phyloP scores from a whole-genome alignment of 2,797 vertebrate species.

The Acanthornis magna region DNA sequence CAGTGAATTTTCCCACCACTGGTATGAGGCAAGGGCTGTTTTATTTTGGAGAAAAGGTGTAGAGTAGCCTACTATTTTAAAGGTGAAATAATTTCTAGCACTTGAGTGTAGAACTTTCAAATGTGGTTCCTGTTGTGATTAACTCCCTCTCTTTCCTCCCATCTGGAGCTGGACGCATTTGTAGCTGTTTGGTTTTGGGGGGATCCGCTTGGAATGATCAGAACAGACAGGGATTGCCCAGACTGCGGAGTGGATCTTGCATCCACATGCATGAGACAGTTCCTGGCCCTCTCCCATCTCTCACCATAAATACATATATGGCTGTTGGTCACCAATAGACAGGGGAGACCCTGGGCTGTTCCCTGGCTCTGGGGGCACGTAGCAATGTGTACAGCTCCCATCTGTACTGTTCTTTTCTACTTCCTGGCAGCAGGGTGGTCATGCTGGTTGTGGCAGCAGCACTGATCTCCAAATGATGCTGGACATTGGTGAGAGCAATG shows the following conservation, averaged over 20 bases:
- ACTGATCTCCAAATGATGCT: background rate
- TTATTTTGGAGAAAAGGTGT: background rate
- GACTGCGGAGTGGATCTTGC: accelerated
- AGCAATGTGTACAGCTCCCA: background rate
- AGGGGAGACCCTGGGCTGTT: background rate
- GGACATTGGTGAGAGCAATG: background rate
- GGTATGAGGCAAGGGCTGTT: background rate
- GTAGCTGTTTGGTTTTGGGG: background rate
- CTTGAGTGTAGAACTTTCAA: background rate
- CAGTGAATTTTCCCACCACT: background rate
- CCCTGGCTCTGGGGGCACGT: background rate
- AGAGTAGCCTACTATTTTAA: background rate
- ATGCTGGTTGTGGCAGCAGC: background rate
- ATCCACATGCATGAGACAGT: background rate
- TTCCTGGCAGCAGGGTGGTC: background rate
- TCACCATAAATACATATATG: background rate
- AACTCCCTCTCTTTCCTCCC: background rate
- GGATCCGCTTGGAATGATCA: background rate
- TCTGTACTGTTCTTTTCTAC: background rate
- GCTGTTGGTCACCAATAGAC: background rate
- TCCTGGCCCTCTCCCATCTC: background rate
- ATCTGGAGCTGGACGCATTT: background rate
- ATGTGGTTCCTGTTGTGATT: background rate
- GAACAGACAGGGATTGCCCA: background rate
- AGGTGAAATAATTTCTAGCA: background rate